Conservation (phyloP, 2,113 vertebrate genomes). For the Cariama cristata region DNA sequence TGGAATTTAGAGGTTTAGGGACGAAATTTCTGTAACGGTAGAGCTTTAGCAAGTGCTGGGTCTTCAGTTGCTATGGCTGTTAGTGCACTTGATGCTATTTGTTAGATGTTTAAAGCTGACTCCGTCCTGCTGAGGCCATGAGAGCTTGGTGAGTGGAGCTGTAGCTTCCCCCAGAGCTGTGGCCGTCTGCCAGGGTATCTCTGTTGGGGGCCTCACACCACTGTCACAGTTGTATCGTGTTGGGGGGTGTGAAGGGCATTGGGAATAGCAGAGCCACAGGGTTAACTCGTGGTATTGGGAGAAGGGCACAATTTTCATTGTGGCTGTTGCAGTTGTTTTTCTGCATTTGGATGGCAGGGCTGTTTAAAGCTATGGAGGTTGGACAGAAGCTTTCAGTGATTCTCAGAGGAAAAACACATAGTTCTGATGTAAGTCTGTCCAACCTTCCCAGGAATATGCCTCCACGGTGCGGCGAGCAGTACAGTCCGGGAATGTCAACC, state of each 20-base stretch:
- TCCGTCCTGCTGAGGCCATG: background rate
- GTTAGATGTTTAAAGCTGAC: background rate
- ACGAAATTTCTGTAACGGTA: too few species aligned
- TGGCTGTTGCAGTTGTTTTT: background rate
- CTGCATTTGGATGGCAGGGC: background rate
- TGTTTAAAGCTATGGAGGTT: background rate
- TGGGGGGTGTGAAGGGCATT: background rate
- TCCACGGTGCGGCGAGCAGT: constrained; percentile 87
- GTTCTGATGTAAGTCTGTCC: background rate
- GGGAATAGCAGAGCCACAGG: background rate
- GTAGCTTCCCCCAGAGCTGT: too few species aligned
- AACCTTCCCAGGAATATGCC: constrained; percentile 87
- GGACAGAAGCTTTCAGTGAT: background rate
- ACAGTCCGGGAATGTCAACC: constrained; percentile 83
- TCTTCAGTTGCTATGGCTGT: rapidly evolving
- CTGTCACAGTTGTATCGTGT: rapidly evolving
- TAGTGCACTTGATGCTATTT: background rate
- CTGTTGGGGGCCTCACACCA: too few species aligned
- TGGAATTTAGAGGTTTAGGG: rapidly evolving
- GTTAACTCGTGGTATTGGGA: rapidly evolving
- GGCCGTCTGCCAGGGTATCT: background rate
- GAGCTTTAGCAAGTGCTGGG: background rate
- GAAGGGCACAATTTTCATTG: background rate
- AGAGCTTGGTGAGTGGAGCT: background rate
- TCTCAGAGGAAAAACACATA: background rate